Evolutionary conservation across 2,113 vertebrate genomes (phyloP), one percentile per base, ranked within the genome.

Genomic region (Anguilla japonica): DNA sequence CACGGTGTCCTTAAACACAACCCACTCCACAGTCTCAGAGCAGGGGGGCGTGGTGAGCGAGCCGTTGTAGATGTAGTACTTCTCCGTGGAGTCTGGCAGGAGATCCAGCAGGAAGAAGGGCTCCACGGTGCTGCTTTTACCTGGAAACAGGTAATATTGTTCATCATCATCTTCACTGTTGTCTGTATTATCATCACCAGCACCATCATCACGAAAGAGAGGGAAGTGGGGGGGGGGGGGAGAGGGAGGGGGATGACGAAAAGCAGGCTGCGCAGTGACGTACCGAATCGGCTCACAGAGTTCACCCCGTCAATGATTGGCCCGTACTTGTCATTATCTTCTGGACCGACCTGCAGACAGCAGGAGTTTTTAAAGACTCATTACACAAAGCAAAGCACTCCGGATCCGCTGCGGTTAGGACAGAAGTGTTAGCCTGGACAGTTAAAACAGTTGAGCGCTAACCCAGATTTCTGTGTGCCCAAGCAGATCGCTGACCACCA

Each of bases 31-130:
- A 0, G 93, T 95, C 93, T 99, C 98, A 0, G 95, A 96, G 94
- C 98, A 99, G 56, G 98, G 98, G 22, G 98, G 98, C 5, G 94
- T 89, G 1, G 97, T 98, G 86, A 99, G 91, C 0, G 98, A 99
- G 22, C 98, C 98, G 41, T 99, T 99, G 87, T 99, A 99, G 88
- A 96, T 97, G 90, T 97, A 99, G 87, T 99, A 99, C 89, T 99
- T 98, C 87, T 98, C 96, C 0, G 97, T 98, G 87, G 96, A 94
- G 41, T 97, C 96, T 0, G 98, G 98, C 88, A 99, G 93, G 91
- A 99, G 94, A 80, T 96, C 96, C 85, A 95, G 90, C 92, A 98
- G 84, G 83, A 93, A 83, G 92, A 99, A 98, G 0, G 96, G 94
- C 50, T 97, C 96, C 91, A 99, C 89, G 0, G 92, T 88, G 0